phyloP scores from a whole-genome alignment of 2,888 invertebrate genomes.

The Archips crataeganus region DNA sequence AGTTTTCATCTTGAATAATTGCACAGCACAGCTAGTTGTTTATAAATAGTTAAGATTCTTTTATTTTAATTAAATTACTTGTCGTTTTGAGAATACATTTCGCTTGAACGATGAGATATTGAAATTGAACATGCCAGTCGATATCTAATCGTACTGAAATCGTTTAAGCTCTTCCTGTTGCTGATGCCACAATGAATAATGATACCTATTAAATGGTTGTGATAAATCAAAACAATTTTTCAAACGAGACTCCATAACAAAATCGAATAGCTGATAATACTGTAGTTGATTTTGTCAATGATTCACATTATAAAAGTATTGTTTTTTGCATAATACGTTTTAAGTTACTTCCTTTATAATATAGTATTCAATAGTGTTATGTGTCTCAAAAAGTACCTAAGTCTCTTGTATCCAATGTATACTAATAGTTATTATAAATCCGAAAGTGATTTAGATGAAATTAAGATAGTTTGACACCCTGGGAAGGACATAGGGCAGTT shows the following conservation, averaged over 20 bases:
- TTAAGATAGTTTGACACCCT: no score
- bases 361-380: no score
- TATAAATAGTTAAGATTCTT: no score
- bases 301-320: not conserved
- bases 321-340: not conserved
- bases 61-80: no score
- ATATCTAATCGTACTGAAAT: conserved; percentile 23
- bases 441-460: no score
- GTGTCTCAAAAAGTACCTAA: no score
- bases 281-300: not conserved
- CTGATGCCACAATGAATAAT: conserved; percentile 27
- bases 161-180: conserved; percentile 32
- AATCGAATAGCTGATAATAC: not conserved
- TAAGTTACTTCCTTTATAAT: not conserved
- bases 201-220: conserved; percentile 22
- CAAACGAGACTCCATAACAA: conserved; percentile 5
- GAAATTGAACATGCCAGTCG: conserved; percentile 9
- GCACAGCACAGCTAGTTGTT: no score
- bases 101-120: conserved; percentile 8
- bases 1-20: no score
- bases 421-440: no score
- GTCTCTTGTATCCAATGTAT: no score
- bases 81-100: not conserved
- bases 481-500: no score
- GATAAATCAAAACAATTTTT: conserved; percentile 25